Percentiles rank a stretch among this genome's conserved stretches.
Evolutionary conservation across 2,797 vertebrate species (phyloP).

Genomic region (Intellagama lesueurii): DNA sequence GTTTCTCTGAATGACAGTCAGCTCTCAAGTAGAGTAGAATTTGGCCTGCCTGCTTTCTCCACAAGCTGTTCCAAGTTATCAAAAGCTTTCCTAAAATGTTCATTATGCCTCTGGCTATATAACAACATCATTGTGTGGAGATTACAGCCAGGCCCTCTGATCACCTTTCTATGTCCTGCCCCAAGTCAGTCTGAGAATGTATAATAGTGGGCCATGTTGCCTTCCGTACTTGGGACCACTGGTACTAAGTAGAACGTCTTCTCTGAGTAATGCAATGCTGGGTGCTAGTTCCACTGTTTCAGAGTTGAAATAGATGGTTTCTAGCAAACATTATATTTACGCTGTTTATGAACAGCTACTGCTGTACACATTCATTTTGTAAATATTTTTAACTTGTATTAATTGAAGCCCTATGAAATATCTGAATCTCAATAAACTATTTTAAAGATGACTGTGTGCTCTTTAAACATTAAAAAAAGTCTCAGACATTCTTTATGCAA

Average conservation of each 20-base stretch:
- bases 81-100: neutral
- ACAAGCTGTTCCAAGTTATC: neutral
- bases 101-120: neutral
- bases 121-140: neutral
- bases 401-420: slow-evolving; percentile 71
- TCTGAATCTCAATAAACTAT: slow-evolving; percentile 82
- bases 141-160: neutral
- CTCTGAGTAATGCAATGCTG: neutral
- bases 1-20: neutral
- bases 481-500: neutral
- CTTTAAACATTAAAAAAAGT: neutral
- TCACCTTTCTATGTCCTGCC: slow-evolving; percentile 20
- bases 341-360: slow-evolving; percentile 60
- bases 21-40: neutral
- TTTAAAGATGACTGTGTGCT: slow-evolving; percentile 71
- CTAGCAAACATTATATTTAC: slow-evolving; percentile 63
- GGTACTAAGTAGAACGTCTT: neutral
- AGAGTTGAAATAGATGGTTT: slow-evolving; percentile 57
- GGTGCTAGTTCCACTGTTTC: slow-evolving; percentile 32
- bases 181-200: slow-evolving; percentile 10
- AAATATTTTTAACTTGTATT: slow-evolving; percentile 83
- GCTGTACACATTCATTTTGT: slow-evolving; percentile 75
- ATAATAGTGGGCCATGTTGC: neutral
- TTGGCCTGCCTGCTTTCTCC: neutral
- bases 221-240: neutral